Base-by-base conservation (phyloP, 1,140 invertebrate genomes). In the Diuraphis noxia region DNA sequence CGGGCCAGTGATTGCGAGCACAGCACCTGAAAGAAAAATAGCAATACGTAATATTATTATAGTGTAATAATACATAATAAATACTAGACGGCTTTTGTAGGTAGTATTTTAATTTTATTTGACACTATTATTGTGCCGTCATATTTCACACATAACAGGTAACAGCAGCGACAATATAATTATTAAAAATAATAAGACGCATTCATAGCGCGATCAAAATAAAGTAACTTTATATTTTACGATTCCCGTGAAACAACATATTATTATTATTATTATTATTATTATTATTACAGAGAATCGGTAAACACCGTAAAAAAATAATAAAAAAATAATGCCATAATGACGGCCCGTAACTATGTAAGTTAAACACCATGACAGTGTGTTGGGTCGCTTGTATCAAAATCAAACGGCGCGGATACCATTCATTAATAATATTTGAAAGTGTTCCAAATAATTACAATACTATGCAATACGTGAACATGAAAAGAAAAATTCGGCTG, bases 1-100 rank as follows among this genome's bases (percentile, higher is more conserved):
- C 95, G 94, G 93, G 96, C 96, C 5, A 97, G 93, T 92, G 96
- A 96, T 93, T 96, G 96, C 6, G 96, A 95, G 93, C 96, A 96
- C 77, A 94, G 94, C 9, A 94, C 93, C 94, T 94, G 84, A n/a
- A n/a, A n/a, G 5, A 63, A 86, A 36, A 86, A 25, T 8, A 34
- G 19, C 7, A 41, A 72, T 72, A 72, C 30, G 43, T 46, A 17
- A 46, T n/a, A n/a, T n/a, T n/a, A n/a, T n/a, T n/a, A n/a, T n/a
- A n/a, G n/a, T n/a, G 17, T 43, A 43, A 43, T 43, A 43, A 19
- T 19, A 9, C 13, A 30, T 30, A 30, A 56, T 30, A 8, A 56
- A 0, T 30, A 7, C 49, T 46, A 13, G 43, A n/a, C 30, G 10
- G 13, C 56, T n/a, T 10, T 63, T 13, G n/a, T 13, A n/a, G n/a